Conservation (phyloP, 2,888 invertebrate genomes). For the Xestoiulus laeticollis region DNA sequence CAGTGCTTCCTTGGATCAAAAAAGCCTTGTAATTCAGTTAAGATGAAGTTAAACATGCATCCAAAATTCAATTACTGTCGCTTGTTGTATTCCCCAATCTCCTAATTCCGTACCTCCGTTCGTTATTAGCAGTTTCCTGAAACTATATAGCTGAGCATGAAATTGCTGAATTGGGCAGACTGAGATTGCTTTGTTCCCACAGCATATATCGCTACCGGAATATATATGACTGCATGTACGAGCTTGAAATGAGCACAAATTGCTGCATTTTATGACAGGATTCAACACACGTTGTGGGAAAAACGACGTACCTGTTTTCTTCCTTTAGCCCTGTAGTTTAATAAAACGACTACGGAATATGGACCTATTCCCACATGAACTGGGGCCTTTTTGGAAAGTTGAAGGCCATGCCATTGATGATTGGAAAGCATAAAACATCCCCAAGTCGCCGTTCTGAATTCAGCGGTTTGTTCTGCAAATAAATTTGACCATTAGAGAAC, state of each 20-base stretch:
- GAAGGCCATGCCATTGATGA: not conserved
- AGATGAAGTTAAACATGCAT: constrained; percentile 12
- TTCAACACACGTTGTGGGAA: not conserved
- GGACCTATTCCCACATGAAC: not conserved
- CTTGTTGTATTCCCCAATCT: not conserved
- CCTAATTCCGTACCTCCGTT: constrained; percentile 3
- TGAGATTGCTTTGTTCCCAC: not conserved
- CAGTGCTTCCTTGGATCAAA: not conserved
- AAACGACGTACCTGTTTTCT: not conserved
- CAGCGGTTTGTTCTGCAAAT: not conserved
- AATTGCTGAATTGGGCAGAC: constrained; percentile 11
- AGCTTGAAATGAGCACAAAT: not conserved
- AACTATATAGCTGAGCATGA: not conserved
- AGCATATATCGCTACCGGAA: not conserved
- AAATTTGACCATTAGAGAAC: constrained; percentile 1
- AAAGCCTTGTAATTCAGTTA: not conserved
- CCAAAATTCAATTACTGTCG: not conserved
- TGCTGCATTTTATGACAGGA: not conserved
- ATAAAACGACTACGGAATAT: not conserved
- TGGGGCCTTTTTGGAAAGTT: not conserved
- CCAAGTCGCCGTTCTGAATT: not conserved
- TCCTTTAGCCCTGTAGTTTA: not conserved
- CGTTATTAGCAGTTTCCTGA: not conserved
- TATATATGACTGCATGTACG: not conserved
- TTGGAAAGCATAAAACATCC: not conserved